Evolutionary conservation across 2,888 invertebrate genomes (phyloP), one percentile per base, ranked within the genome.

Genomic region (Clostera curtula): DNA sequence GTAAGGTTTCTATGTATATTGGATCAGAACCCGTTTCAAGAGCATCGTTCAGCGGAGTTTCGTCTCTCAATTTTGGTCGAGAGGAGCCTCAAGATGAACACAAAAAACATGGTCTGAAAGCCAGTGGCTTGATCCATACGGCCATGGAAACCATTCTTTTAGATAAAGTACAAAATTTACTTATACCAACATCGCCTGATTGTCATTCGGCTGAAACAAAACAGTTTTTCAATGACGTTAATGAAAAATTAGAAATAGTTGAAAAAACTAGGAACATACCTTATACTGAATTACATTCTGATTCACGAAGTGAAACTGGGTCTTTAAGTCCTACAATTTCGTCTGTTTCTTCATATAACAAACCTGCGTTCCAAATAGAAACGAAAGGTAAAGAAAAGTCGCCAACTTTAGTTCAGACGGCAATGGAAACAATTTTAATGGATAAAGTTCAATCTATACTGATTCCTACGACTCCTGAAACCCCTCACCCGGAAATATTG

Each of bases 91-190:
- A 56, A 25, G 67, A 66, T 19, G 62, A 59, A 24, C 62, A 51
- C 24, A 69, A 64, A 15, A 70, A 62, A 40, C 37, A 55, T 15
- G 40, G 56, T 11, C 45, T 73, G 1, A 80, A 76, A 41, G 58
- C 75, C 0, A 60, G 69, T 1, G 75, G 85, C 5, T 43, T 87
- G 23, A 49, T 87, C 21, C 82, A 83, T 27, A 85, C 85, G 10
- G 87, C 87, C 11, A 82, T 87, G 70, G 83, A 85, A 51, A 86
- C 86, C 19, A 86, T 87, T 31, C 65, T 87, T 5, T 74, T 86
- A 36, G 87, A 87, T 39, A 85, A 76, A 61, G 83, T 86, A 1
- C 84, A 80, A 25, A 66, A 70, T 18, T 40, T 82, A 19, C 59
- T 83, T 27, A 48, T 80, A 37, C 76, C 80, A 1, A 59, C 80